These are phyloP conservation scores for Napeogenes sylphis DNA, from an alignment of 2,888 invertebrate genomes.

Conservation along the genomic window DNA sequence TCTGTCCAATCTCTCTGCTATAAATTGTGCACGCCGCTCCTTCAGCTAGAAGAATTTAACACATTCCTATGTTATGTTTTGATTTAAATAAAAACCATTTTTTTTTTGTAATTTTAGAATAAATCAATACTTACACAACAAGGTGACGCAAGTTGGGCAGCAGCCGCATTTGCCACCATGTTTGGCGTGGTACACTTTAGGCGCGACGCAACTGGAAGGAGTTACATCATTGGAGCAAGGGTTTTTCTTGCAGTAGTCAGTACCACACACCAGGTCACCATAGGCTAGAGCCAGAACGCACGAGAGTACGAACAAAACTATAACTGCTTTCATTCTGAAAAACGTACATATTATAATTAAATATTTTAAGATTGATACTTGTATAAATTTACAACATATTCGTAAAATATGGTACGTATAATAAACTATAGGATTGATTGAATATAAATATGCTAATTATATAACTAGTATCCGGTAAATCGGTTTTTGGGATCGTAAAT, in stretches of 20 bases:
- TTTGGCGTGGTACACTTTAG: constrained; percentile 51
- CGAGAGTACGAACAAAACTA: constrained; percentile 50
- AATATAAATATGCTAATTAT: background rate
- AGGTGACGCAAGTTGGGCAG: constrained; percentile 67
- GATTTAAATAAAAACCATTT: too few relatives aligned
- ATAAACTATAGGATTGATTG: too few relatives aligned
- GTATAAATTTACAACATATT: background rate
- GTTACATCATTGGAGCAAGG: constrained; percentile 50
- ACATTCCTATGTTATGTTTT: too few relatives aligned
- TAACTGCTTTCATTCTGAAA: constrained; percentile 56
- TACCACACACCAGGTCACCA: constrained; percentile 65
- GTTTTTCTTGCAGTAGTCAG: constrained; percentile 60
- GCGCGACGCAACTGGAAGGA: constrained; percentile 47
- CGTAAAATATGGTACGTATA: too few relatives aligned
- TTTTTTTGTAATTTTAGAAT: constrained; percentile 2
- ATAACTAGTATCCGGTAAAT: constrained; percentile 25
- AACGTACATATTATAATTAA: constrained; percentile 17
- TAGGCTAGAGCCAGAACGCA: constrained; percentile 51
- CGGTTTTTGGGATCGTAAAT: constrained; percentile 39
- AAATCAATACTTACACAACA: constrained; percentile 48
- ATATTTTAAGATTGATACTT: background rate
- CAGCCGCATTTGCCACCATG: constrained; percentile 70
- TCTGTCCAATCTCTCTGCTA: constrained; percentile 67
- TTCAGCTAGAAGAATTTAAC: constrained; percentile 47
- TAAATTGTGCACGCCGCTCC: constrained; percentile 58